phyloP scores from a whole-genome alignment of 2,113 vertebrate species.

The Phyllostomus discolor region DNA sequence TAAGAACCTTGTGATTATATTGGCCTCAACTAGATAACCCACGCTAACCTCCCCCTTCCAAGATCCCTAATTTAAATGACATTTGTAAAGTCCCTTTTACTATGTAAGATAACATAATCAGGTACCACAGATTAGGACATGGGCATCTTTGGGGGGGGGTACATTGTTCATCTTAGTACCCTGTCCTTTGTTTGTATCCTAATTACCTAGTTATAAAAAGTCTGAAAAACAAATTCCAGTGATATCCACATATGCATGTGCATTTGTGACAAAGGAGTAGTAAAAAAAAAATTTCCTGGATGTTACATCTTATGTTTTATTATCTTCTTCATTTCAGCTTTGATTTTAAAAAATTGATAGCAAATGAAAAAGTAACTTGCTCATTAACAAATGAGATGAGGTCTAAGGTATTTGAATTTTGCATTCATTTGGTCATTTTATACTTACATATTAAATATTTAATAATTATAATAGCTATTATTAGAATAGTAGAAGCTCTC shows the following conservation, averaged over 20 bases:
- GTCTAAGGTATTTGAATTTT: conserved; percentile 14
- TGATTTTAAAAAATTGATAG: neutral
- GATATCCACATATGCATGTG: too few species aligned
- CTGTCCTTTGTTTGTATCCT: neutral
- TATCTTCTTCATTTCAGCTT: neutral
- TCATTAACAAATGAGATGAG: neutral
- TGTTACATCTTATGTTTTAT: neutral
- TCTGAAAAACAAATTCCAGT: neutral
- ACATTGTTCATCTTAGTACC: neutral
- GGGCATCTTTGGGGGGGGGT: neutral
- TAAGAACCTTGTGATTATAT: neutral
- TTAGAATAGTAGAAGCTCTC: neutral
- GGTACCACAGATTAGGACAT: neutral
- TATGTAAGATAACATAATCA: neutral
- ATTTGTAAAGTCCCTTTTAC: neutral
- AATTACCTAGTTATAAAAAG: neutral
- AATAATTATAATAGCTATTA: conserved; percentile 6
- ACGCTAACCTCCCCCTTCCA: neutral
- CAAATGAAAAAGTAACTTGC: neutral
- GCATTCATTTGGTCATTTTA: neutral
- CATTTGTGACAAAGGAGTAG: neutral
- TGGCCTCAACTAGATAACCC: neutral
- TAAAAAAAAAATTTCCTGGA: neutral
- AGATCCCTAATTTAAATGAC: neutral
- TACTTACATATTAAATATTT: neutral